phyloP scores from a whole-genome alignment of 2,797 vertebrate species.

The Loriculus beryllinus region DNA sequence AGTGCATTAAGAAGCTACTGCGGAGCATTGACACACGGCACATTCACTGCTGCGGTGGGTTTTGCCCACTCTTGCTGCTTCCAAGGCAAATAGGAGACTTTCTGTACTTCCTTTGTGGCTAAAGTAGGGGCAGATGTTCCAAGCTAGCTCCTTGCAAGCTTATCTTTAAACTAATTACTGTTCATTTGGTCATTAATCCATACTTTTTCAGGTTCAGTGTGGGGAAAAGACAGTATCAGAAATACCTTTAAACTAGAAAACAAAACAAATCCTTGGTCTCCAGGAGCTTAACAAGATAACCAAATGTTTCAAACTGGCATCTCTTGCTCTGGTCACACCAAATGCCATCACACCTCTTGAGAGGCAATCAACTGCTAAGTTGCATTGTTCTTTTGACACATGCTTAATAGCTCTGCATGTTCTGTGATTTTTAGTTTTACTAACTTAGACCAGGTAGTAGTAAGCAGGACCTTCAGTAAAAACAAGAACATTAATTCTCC shows the following conservation, averaged over 20 bases:
- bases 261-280: background rate
- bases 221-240: background rate
- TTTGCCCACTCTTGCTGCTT: background rate
- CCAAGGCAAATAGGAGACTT: background rate
- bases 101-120: background rate
- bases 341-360: background rate
- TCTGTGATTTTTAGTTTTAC: background rate
- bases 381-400: background rate
- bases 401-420: fast-evolving
- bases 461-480: background rate
- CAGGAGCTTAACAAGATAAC: background rate
- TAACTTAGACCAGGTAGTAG: background rate
- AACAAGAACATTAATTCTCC: background rate
- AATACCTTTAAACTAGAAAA: background rate
- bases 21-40: background rate
- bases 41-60: background rate
- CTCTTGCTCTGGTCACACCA: background rate
- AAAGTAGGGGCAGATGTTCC: background rate
- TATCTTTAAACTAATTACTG: background rate
- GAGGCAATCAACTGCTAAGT: background rate
- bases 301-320: background rate
- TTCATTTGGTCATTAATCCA: background rate
- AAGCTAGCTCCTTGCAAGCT: background rate
- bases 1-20: background rate
- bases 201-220: background rate